Evolutionary conservation across 1,140 invertebrate species (phyloP), one percentile per base, ranked within the genome.

Genomic region (Rhynchophorus ferrugineus): DNA sequence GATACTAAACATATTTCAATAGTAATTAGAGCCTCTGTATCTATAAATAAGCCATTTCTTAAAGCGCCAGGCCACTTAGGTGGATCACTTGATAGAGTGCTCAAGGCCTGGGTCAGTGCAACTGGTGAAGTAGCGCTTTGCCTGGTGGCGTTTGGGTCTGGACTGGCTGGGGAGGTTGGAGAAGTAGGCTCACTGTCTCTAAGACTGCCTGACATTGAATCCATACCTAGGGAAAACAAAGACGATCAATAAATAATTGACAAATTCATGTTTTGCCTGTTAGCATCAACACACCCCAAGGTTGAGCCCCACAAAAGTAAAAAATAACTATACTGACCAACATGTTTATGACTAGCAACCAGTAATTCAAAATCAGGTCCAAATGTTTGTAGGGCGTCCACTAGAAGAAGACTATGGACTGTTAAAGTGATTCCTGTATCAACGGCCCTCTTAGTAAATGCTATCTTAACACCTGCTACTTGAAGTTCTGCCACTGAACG

Each of bases 291-390:
- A 33, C 9, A 51, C 3, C 11, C 9, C 35, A 39, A 17, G 14
- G 64, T 69, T 67, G 70, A 87, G 85, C n/a, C n/a, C n/a, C n/a
- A n/a, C n/a, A n/a, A n/a, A n/a, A n/a, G n/a, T n/a, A n/a, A n/a
- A n/a, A n/a, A 34, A 29, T 22, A 0, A 3, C 1, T 24, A 24
- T n/a, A 18, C 45, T 34, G 14, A 55, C 87, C 87, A 14, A 96
- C 85, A 68, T 94, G 88, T 66, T 89, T 89, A 72, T 96, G 93
- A 69, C 91, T 95, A 7, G 93, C 93, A 8, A 95, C 82, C 1
- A 97, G 73, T 5, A 97, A 71, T 67, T 96, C 93, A 76, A 95
- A 98, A 73, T 98, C 93, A 1, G 85, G 83, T 0, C 94, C 93
- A 72, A 91, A 95, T 6, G 88, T 91, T 70, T 98, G 94, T 57